Base-by-base conservation (phyloP, 2,797 vertebrate genomes). In the Bufotes viridis region DNA sequence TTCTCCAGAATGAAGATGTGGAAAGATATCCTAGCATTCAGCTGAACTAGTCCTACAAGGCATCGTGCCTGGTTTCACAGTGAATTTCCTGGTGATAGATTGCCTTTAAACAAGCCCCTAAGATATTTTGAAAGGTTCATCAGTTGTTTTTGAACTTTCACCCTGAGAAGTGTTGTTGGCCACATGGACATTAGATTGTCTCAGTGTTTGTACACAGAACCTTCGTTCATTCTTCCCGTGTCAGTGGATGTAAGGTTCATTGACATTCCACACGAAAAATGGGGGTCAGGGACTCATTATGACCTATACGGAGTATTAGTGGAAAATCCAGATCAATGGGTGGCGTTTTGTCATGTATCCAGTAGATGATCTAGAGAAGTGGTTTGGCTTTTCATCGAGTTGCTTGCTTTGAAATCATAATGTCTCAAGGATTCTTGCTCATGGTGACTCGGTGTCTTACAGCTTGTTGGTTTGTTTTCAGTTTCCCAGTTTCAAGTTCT, bases 401-500 rank as follows among this genome's bases (percentile, higher is more conserved):
- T 75, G 18, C 8, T 51, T 49, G 18, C 51, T 75, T 75, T 51
- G 18, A 51, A 22, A 75, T 42, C 2, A 51, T 76, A 20, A 18
- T 60, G 57, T 61, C 24, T 29, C 17, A 17, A 26, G 18, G 17
- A 42, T 29, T 60, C 78, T 61, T 34, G 24, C 34, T 55, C 55
- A 15, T 11, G 9, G 24, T 60, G 26, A 61, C 57, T 60, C 76
- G 3, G 17, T 79, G 55, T 9, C 14, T 2, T 22, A 34, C 9
- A 29, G 17, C 18, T 61, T 42, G 13, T 29, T 61, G 53, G 78
- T 17, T 26, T 80, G 0, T 29, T 34, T 80, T 57, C 78, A 80
- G 78, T 80, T 60, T 80, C 57, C 78, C 57, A 80, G 57, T 80
- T 60, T 80, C 57, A 20, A 20, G 57, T 61, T 80, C 78, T 42